phyloP scores from a whole-genome alignment of 1,140 invertebrate genomes.

The Archivesica marissinica region DNA sequence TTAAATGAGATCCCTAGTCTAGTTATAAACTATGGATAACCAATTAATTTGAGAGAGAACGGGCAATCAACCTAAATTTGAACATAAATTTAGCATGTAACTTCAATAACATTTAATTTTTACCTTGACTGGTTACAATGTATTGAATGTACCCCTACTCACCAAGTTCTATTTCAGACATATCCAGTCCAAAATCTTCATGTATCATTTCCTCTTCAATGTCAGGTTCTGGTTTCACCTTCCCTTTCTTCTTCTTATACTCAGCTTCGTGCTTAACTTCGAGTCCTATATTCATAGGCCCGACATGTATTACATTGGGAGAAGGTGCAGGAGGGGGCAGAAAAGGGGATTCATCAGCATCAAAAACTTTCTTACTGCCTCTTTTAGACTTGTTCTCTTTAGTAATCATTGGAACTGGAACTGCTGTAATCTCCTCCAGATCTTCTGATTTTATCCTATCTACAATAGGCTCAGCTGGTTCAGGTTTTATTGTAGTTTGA shows the following conservation, averaged over 20 bases:
- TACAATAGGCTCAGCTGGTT: neutral
- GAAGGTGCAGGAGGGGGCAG: neutral
- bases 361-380: neutral
- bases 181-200: constrained; percentile 50
- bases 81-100: no score
- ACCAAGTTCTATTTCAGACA: constrained; percentile 50
- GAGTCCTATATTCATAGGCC: constrained; percentile 44
- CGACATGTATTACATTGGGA: constrained; percentile 50
- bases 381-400: constrained; percentile 3
- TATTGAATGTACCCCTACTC: neutral
- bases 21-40: no score
- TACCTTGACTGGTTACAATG: neutral
- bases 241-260: constrained; percentile 18
- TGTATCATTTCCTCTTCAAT: constrained; percentile 48
- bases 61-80: no score
- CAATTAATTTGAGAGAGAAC: no score
- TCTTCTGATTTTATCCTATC: neutral
- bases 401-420: neutral
- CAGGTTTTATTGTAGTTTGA: neutral
- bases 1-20: no score
- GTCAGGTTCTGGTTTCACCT: neutral
- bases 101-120: neutral
- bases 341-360: neutral
- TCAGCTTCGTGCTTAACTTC: constrained; percentile 11
- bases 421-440: neutral